Evolutionary conservation across 2,888 invertebrate genomes (phyloP).

Genomic region (Leptopilina myrica): DNA sequence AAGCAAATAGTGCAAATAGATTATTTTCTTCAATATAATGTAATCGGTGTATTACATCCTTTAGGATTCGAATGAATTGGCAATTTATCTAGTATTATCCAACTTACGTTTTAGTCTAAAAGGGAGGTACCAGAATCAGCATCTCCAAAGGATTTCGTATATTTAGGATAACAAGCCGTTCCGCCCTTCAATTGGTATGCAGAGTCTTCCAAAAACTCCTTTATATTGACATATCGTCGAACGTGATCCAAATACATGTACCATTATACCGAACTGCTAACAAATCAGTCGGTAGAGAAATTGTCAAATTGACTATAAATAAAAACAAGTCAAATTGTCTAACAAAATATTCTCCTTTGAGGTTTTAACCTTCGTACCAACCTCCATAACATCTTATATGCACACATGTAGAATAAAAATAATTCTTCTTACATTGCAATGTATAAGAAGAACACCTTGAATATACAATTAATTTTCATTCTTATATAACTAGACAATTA

Average conservation of each 20-base stretch:
- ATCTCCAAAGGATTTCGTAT: conserved; percentile 76
- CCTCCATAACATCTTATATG: too few species aligned
- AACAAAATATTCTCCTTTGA: conserved; percentile 59
- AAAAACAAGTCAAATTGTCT: conserved; percentile 71
- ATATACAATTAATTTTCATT: too few species aligned
- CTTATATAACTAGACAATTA: too few species aligned
- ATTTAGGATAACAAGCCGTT: conserved; percentile 77
- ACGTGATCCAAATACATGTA: conserved; percentile 77
- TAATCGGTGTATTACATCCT: conserved; percentile 66
- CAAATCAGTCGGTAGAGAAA: conserved; percentile 64
- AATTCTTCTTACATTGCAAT: too few species aligned
- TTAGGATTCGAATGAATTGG: conserved; percentile 74
- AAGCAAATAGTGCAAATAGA: neutral
- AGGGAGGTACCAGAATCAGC: conserved; percentile 58
- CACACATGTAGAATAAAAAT: too few species aligned
- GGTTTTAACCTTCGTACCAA: conserved; percentile 8
- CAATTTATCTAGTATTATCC: conserved; percentile 76
- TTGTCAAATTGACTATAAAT: conserved; percentile 71
- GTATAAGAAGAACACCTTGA: too few species aligned
- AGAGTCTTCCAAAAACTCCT: conserved; percentile 73
- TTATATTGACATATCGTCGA: conserved; percentile 76
- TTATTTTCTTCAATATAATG: neutral
- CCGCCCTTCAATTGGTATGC: conserved; percentile 74
- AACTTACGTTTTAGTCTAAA: conserved; percentile 63
- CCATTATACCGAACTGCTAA: conserved; percentile 75